phyloP scores from a whole-genome alignment of 2,797 vertebrate genomes.

The Eospalax fontanierii region DNA sequence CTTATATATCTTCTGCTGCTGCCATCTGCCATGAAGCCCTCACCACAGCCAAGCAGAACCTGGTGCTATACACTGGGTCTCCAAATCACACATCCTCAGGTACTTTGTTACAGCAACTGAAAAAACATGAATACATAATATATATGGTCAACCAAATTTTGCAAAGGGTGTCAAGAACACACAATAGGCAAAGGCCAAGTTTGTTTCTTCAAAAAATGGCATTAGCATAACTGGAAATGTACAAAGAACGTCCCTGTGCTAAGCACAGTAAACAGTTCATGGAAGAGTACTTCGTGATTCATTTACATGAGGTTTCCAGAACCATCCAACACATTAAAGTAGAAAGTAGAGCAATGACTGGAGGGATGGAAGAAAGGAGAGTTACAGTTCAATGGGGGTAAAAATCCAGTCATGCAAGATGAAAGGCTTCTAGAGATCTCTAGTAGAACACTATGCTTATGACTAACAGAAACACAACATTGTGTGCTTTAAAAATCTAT shows the following conservation, averaged over 20 bases:
- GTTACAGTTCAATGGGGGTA: not conserved
- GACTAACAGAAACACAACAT: not conserved
- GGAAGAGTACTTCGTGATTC: not conserved
- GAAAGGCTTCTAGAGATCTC: not conserved
- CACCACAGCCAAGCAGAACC: not conserved
- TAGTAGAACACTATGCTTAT: not conserved
- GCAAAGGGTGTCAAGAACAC: not conserved
- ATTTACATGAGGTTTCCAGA: not conserved
- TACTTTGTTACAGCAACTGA: not conserved
- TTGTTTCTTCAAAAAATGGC: not conserved
- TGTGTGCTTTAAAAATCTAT: not conserved
- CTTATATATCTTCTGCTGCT: too few relatives aligned
- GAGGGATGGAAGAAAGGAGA: not conserved
- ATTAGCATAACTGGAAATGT: not conserved
- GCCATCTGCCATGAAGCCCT: not conserved
- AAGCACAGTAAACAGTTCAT: not conserved
- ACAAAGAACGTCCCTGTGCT: not conserved
- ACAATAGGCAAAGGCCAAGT: not conserved
- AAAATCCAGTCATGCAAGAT: not conserved
- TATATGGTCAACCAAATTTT: not conserved
- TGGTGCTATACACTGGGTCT: not conserved
- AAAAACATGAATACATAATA: not conserved
- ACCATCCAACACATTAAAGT: not conserved
- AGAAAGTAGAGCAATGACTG: not conserved
- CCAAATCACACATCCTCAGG: not conserved